These are phyloP conservation scores for Rhinogobius similis DNA, from an alignment of 2,113 vertebrate genomes.

Conservation along the genomic window DNA sequence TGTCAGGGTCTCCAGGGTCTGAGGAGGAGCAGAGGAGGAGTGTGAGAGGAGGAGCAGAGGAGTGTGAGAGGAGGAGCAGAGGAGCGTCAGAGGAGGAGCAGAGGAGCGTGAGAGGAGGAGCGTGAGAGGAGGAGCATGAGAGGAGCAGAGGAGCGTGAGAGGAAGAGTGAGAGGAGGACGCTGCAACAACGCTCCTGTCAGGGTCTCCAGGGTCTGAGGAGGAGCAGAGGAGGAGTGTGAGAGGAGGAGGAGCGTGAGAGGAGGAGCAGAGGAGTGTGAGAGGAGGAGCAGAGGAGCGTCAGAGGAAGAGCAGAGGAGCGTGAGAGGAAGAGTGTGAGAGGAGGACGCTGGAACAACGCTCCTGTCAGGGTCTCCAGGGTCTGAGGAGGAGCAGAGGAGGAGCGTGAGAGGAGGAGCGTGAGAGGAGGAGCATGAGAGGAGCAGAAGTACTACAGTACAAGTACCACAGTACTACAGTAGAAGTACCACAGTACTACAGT, in stretches of 20 bases:
- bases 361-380: conserved; percentile 91
- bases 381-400: conserved; percentile 55
- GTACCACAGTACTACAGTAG: too few species aligned
- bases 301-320: too few species aligned
- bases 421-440: background rate
- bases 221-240: too few species aligned
- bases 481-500: too few species aligned
- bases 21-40: too few species aligned
- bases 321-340: conserved; percentile 93
- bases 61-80: too few species aligned
- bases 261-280: conserved; percentile 49
- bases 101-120: background rate
- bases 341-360: conserved; percentile 92
- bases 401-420: background rate
- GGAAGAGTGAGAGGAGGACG: too few species aligned
- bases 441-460: too few species aligned
- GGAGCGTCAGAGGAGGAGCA: too few species aligned
- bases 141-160: too few species aligned
- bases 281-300: conserved; percentile 85
- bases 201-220: conserved; percentile 69
- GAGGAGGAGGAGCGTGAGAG: background rate
- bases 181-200: conserved; percentile 94
- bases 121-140: too few species aligned
- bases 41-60: too few species aligned
- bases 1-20: conserved; percentile 91